A percentile compares a stretch with the other conserved stretches of the same genome.
Evolutionary conservation across 2,113 vertebrate species (phyloP).

Genomic region (Steatornis caripensis): DNA sequence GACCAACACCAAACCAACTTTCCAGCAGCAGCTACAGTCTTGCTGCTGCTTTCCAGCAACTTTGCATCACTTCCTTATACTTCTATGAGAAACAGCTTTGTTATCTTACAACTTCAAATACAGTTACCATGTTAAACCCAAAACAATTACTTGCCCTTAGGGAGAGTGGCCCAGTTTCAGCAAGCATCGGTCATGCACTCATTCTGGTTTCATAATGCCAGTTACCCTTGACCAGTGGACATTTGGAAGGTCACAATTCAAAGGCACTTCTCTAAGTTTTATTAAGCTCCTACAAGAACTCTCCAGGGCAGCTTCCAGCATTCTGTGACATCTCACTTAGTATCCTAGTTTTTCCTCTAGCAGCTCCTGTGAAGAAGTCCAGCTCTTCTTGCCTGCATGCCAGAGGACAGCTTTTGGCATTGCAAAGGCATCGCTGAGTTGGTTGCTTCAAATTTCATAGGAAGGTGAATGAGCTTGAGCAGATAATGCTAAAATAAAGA

Average conservation of each 20-base stretch:
- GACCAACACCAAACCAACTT: background rate
- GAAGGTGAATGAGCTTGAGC: background rate
- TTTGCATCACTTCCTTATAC: background rate
- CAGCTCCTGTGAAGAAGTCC: background rate
- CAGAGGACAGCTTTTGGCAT: background rate
- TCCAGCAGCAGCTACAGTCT: conserved; percentile 4
- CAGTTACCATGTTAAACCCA: background rate
- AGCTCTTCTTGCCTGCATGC: background rate
- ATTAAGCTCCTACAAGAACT: background rate
- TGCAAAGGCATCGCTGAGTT: background rate
- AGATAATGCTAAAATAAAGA: background rate
- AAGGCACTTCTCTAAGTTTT: background rate
- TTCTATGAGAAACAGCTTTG: background rate
- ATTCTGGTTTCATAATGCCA: background rate
- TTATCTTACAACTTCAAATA: background rate
- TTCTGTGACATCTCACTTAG: background rate
- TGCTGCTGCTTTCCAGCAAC: background rate
- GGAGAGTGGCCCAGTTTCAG: background rate
- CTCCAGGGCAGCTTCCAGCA: background rate
- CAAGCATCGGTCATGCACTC: background rate
- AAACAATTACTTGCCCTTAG: background rate
- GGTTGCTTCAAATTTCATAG: background rate
- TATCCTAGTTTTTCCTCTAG: background rate
- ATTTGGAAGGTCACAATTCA: conserved; percentile 17
- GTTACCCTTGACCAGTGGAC: background rate